Evolutionary conservation across 1,140 invertebrate genomes (phyloP), one percentile per base, ranked within the genome.

Genomic region (Drosophila takahashii): DNA sequence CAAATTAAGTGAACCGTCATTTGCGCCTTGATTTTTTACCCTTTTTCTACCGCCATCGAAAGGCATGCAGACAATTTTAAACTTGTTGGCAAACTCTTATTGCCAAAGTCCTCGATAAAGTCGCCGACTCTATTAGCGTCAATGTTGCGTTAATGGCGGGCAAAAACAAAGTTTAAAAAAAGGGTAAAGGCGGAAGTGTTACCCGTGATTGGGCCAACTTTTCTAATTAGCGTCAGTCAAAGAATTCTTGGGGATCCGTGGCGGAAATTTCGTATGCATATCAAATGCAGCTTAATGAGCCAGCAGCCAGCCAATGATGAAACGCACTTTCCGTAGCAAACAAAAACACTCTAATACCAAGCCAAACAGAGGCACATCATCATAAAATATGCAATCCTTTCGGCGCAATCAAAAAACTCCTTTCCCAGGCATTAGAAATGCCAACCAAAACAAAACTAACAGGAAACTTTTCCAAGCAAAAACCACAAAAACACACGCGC

Each of bases 1-100:
- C 83, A 87, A 87, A 87, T 87, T 87, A 87, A 77, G 66, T 77
- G 67, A 79, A 69, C 67, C 76, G 71, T 77, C 77, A 71, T 87
- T 70, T 77, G 45, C 73, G 72, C 65, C 74, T 81, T 72, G 67
- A 56, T 66, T 66, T 85, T 50, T 81, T 76, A 60, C 58, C 70
- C 70, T 67, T 74, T 84, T 60, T 69, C 6, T 60, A 18, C 56
- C 54, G 39, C 34, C 48, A 44, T 57, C 34, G 65, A 44, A 70
- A 45, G 67, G 67, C 67, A 70, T 57, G 67, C 56, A 71, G 76
- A 81, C 66, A 79, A 78, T 69, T 83, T 87, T 27, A 70, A 80
- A 80, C 50, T 87, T 79, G 62, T 78, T 78, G 52, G 77, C 48
- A 48, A 84, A 79, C 72, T 84, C 57, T 71, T 71, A 62, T 79